A percentile compares a stretch with the other conserved stretches of the same genome.
phyloP scores from a whole-genome alignment of 2,888 invertebrate genomes.

The Caenorhabditis sulstoni region DNA sequence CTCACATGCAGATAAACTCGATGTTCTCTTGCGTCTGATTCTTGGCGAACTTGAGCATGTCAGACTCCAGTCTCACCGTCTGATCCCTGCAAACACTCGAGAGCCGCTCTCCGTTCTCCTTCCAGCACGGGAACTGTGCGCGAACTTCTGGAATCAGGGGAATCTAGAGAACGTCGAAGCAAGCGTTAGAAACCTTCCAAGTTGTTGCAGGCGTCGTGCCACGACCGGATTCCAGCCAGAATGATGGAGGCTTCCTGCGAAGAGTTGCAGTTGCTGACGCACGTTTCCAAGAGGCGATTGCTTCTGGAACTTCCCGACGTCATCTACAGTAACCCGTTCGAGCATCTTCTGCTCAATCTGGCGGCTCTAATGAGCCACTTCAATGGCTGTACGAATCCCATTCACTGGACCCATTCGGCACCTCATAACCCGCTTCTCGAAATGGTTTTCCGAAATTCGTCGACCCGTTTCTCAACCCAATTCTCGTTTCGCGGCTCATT shows the following conservation, averaged over 20 bases:
- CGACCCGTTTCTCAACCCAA: background rate
- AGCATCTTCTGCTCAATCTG: background rate
- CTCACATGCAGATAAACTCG: conserved; percentile 65
- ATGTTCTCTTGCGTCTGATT: conserved; percentile 65
- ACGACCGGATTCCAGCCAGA: conserved; percentile 60
- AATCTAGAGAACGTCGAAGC: background rate
- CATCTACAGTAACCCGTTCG: too few relatives aligned
- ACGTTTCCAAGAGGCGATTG: conserved; percentile 60
- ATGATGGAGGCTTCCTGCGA: conserved; percentile 66
- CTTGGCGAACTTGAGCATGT: conserved; percentile 58
- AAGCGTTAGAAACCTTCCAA: conserved; percentile 53
- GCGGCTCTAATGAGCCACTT: conserved; percentile 4
- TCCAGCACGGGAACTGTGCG: conserved; percentile 68
- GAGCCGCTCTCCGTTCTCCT: conserved; percentile 63
- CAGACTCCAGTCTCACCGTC: conserved; percentile 52
- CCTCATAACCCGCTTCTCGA: conserved; percentile 25
- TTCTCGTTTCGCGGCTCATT: conserved; percentile 25
- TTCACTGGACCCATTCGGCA: conserved; percentile 15
- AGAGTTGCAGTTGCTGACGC: conserved; percentile 61
- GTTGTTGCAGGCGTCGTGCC: conserved; percentile 60
- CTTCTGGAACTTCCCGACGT: conserved; percentile 50
- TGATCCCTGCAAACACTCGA: conserved; percentile 58
- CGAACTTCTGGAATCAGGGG: conserved; percentile 66
- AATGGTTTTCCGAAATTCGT: background rate
- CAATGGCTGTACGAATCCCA: conserved; percentile 39